These are phyloP conservation scores for Denticeps clupeoides DNA, from an alignment of 2,797 vertebrate genomes.

Conservation along the genomic window DNA sequence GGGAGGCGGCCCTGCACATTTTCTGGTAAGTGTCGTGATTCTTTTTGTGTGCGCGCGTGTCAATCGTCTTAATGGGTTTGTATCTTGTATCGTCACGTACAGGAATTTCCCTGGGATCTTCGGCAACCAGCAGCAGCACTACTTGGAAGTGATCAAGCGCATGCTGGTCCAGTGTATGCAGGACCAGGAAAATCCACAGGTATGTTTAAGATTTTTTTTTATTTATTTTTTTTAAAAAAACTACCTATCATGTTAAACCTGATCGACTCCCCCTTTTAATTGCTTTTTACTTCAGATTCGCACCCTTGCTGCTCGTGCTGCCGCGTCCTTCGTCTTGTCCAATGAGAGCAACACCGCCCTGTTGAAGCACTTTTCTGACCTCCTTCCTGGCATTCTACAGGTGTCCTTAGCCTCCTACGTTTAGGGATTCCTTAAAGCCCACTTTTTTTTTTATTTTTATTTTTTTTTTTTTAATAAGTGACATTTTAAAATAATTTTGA, in stretches of 20 bases:
- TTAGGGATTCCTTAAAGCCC: too few species aligned
- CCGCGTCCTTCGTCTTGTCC: constrained; percentile 85
- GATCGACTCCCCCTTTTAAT: too few species aligned
- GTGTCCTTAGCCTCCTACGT: too few species aligned
- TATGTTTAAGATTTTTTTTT: too few species aligned
- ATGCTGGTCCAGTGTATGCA: constrained; percentile 98
- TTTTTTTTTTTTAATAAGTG: too few species aligned
- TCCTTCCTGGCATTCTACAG: constrained; percentile 89
- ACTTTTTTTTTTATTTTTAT: too few species aligned
- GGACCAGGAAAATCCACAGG: constrained; percentile 86
- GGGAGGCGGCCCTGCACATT: constrained; percentile 91
- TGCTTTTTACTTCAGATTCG: constrained; percentile 62
- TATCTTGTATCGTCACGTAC: neutral
- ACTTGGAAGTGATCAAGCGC: constrained; percentile 94
- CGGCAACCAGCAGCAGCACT: constrained; percentile 97
- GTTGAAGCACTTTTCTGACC: constrained; percentile 91
- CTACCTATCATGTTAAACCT: too few species aligned
- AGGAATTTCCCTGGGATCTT: constrained; percentile 99
- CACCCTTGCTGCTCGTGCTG: constrained; percentile 82
- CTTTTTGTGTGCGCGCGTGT: too few species aligned
- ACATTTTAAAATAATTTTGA: too few species aligned
- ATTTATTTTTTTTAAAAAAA: neutral
- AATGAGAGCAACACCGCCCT: constrained; percentile 86
- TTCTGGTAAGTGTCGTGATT: constrained; percentile 71
- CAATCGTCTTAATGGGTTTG: neutral